Conservation (phyloP, 2,797 vertebrate species). For the Falco peregrinus region DNA sequence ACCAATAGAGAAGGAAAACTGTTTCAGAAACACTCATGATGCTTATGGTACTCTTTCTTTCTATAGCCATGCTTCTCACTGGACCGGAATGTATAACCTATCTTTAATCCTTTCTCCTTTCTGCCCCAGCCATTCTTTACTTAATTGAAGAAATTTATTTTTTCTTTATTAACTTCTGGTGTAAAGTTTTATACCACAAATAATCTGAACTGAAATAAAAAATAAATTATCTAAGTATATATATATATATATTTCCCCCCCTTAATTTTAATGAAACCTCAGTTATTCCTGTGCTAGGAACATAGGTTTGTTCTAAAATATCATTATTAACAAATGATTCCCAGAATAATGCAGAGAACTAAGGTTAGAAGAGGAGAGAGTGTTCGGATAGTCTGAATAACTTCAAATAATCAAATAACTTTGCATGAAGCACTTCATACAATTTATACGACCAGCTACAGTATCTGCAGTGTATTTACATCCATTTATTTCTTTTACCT, state of each 20-base stretch:
- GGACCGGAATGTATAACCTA: neutral
- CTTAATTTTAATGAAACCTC: neutral
- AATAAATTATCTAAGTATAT: fast-evolving
- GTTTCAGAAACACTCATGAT: neutral
- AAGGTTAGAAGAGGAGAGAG: neutral
- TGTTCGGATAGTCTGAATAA: neutral
- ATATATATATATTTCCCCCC: neutral
- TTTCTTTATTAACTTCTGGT: neutral
- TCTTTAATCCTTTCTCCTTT: neutral
- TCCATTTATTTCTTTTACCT: neutral
- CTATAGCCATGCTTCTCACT: fast-evolving
- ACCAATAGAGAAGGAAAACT: neutral
- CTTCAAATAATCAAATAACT: neutral
- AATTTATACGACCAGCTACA: neutral
- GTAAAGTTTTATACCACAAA: neutral
- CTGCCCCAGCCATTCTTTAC: neutral
- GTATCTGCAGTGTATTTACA: neutral
- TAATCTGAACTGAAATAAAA: neutral
- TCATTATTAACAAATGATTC: neutral
- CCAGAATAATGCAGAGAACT: neutral
- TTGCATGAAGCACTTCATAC: neutral
- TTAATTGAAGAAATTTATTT: neutral
- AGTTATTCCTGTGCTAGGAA: neutral
- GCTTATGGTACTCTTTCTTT: neutral
- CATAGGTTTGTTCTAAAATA: neutral